Conservation (phyloP, 2,797 vertebrate genomes). For the Rhinogobio ventralis region DNA sequence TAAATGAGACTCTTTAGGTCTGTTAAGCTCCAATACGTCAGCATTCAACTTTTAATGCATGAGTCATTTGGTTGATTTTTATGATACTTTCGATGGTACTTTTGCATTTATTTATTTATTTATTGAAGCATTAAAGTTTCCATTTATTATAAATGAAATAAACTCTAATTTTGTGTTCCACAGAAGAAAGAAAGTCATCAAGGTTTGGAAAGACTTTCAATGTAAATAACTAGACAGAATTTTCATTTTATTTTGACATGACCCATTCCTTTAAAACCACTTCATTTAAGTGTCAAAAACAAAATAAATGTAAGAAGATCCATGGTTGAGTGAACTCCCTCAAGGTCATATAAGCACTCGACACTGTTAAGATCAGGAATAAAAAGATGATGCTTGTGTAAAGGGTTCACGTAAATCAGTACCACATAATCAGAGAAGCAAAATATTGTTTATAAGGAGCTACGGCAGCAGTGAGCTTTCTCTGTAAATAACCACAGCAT, state of each 20-base stretch:
- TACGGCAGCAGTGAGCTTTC: not conserved
- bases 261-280: not conserved
- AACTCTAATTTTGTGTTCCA: not conserved
- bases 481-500: conserved; percentile 16
- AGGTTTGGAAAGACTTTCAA: not conserved
- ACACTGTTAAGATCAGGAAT: not conserved
- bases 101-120: not conserved
- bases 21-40: not conserved
- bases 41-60: not conserved
- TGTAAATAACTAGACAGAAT: not conserved
- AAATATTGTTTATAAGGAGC: conserved; percentile 18
- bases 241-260: not conserved
- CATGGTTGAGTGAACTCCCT: not conserved
- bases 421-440: not conserved
- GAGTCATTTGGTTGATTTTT: not conserved
- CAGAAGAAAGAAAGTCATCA: not conserved
- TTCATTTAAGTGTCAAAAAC: not conserved
- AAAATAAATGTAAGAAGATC: not conserved
- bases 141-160: not conserved
- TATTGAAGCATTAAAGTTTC: not conserved
- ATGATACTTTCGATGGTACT: not conserved
- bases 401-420: conserved; percentile 26
- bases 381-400: conserved; percentile 36
- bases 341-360: not conserved
- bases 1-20: not conserved